A percentile compares a stretch with the other conserved stretches of the same genome.
Conservation (phyloP, 1,140 invertebrate genomes). For the Pogonognathellus flavescens region DNA sequence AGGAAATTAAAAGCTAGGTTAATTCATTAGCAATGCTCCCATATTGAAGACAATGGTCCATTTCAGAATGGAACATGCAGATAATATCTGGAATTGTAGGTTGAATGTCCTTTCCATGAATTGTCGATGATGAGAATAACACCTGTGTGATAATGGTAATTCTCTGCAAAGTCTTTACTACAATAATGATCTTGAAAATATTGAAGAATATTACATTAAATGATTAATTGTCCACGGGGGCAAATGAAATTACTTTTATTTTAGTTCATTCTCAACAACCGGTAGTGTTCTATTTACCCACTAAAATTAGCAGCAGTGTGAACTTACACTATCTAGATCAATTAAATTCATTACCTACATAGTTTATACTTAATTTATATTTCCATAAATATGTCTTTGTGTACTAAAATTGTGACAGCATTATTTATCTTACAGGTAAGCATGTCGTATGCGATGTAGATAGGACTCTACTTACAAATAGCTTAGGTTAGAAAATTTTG, state of each 20-base stretch:
- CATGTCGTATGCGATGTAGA: no score
- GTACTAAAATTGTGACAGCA: background rate
- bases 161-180: background rate
- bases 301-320: background rate
- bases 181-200: background rate
- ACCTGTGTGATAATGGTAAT: background rate
- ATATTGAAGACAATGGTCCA: background rate
- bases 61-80: background rate
- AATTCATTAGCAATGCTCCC: background rate
- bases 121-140: background rate
- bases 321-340: constrained; percentile 7
- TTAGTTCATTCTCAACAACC: constrained; percentile 20
- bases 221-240: background rate
- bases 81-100: constrained; percentile 26
- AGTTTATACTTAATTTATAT: no score
- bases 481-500: no score
- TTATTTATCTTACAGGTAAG: constrained; percentile 33
- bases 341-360: background rate
- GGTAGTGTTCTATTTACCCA: constrained; percentile 16
- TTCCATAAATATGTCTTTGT: background rate
- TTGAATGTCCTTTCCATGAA: constrained; percentile 32
- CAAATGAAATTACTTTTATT: constrained; percentile 34
- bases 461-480: no score
- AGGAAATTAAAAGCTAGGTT: no score
- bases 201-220: background rate